A percentile compares a stretch with the other conserved stretches of the same genome.
phyloP scores from a whole-genome alignment of 2,888 invertebrate genomes.

The Andrena bicolor region DNA sequence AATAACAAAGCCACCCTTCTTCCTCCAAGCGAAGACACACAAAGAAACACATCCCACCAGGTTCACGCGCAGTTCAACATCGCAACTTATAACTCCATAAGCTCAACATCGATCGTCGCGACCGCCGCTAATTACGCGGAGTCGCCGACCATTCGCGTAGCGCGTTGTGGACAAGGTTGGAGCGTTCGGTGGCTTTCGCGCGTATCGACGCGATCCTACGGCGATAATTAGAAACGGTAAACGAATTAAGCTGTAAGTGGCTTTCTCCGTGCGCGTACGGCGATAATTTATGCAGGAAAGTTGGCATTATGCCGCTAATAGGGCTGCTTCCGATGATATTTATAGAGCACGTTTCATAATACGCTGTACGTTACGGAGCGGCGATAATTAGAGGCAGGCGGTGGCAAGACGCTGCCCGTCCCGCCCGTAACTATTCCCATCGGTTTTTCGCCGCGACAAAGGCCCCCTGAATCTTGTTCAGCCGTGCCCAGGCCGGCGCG shows the following conservation, averaged over 20 bases:
- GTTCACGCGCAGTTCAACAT: too few relatives aligned
- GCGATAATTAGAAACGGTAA: constrained; percentile 44
- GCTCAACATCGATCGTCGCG: background rate
- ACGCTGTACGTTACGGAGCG: constrained; percentile 35
- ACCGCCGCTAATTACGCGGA: constrained; percentile 1
- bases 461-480: constrained; percentile 9
- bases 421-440: constrained; percentile 41
- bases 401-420: constrained; percentile 13
- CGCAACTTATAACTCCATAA: too few relatives aligned
- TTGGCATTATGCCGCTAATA: constrained; percentile 59
- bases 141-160: background rate
- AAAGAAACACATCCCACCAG: too few relatives aligned
- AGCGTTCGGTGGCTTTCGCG: background rate
- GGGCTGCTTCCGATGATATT: constrained; percentile 56
- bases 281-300: constrained; percentile 59
- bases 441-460: constrained; percentile 42
- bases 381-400: constrained; percentile 53
- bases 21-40: too few relatives aligned
- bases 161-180: background rate
- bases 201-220: constrained; percentile 1
- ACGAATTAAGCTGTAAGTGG: constrained; percentile 58
- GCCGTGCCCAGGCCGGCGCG: background rate
- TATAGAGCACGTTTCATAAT: constrained; percentile 55
- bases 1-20: too few relatives aligned
- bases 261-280: constrained; percentile 43